A percentile compares a stretch with the other conserved stretches of the same genome.
Evolutionary conservation across 2,113 vertebrate species (phyloP).

Genomic region (Pseudorectes ferrugineus): DNA sequence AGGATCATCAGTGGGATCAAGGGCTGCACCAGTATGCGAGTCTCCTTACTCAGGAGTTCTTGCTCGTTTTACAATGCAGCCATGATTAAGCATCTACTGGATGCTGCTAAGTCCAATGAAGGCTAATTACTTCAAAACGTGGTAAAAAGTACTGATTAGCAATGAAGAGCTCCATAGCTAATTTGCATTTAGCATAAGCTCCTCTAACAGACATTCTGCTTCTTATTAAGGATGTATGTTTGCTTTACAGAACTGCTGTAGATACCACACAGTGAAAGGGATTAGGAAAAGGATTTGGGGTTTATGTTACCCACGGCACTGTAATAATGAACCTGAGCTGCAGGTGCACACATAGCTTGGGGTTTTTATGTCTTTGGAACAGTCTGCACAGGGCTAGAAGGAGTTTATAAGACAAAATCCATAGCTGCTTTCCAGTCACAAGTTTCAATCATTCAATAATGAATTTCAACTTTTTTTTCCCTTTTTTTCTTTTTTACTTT

Average conservation of each 20-base stretch:
- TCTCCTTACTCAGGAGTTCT: not conserved
- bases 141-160: not conserved
- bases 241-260: not conserved
- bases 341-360: not conserved
- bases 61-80: not conserved
- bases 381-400: not conserved
- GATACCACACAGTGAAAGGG: not conserved
- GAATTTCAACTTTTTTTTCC: not conserved
- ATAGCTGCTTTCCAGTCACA: not conserved
- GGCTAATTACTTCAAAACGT: not conserved
- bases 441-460: not conserved
- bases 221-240: not conserved
- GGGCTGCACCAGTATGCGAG: not conserved
- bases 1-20: not conserved
- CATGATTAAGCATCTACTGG: slow-evolving; percentile 23
- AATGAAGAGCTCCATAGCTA: not conserved
- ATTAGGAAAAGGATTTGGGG: slow-evolving; percentile 1
- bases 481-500: not conserved
- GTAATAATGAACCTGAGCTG: not conserved
- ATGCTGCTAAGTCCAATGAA: not conserved
- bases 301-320: not conserved
- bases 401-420: not conserved
- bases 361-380: not conserved
- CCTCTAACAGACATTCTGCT: not conserved
- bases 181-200: not conserved